A percentile compares a stretch with the other conserved stretches of the same genome.
Conservation (phyloP, 2,113 vertebrate genomes). For the Vulpes lagopus region DNA sequence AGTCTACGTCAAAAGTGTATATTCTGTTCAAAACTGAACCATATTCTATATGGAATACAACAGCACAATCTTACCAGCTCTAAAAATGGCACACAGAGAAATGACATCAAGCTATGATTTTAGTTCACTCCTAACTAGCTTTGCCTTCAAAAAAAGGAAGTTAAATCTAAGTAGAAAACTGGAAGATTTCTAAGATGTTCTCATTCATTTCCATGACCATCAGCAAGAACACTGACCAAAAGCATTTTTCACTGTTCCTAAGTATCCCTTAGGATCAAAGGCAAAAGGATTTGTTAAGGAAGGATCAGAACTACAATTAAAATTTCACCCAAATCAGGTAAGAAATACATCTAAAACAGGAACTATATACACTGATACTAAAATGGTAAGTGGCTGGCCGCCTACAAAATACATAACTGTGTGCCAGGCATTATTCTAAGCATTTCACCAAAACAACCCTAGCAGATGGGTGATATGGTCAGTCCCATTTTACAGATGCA, state of each 20-base stretch:
- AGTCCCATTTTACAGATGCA: neutral
- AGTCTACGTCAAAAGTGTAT: neutral
- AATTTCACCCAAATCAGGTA: neutral
- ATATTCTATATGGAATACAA: neutral
- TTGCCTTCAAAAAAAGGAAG: neutral
- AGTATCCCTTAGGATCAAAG: constrained; percentile 23
- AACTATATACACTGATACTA: neutral
- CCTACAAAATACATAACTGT: neutral
- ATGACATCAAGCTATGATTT: constrained; percentile 2
- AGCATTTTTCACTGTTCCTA: neutral
- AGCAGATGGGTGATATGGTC: neutral
- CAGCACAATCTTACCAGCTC: neutral
- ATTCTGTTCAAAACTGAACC: neutral
- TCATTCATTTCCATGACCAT: constrained; percentile 13
- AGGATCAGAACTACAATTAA: constrained; percentile 35
- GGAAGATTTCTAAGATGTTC: neutral
- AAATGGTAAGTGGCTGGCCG: neutral
- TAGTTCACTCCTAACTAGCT: constrained; percentile 11
- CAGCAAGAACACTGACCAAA: constrained; percentile 37
- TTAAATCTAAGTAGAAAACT: neutral
- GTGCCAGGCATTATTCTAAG: neutral
- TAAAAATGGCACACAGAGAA: neutral
- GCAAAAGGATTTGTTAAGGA: constrained; percentile 25
- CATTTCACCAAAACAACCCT: neutral
- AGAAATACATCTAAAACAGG: neutral